Evolutionary conservation across 2,797 vertebrate genomes (phyloP).

Genomic region (Sparus aurata): DNA sequence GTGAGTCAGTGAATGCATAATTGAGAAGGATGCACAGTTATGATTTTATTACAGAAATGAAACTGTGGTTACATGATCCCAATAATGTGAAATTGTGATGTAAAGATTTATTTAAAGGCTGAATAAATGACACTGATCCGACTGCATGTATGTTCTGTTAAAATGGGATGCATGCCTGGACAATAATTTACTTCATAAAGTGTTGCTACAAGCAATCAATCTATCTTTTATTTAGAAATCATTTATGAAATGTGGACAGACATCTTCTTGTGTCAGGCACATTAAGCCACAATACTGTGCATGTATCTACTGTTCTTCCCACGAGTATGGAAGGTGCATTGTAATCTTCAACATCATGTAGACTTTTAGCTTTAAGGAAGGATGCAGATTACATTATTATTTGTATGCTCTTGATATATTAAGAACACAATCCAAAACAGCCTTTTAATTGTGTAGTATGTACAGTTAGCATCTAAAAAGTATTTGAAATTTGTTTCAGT

Average conservation of each 20-base stretch:
- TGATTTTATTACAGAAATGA: constrained; percentile 35
- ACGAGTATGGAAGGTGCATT: neutral
- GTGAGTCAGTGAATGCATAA: constrained; percentile 51
- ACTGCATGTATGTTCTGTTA: neutral
- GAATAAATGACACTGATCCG: constrained; percentile 11
- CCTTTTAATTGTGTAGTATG: too few species aligned
- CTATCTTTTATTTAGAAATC: neutral
- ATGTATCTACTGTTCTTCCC: neutral
- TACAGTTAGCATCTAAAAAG: too few species aligned
- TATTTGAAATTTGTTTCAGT: too few species aligned
- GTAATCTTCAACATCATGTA: neutral
- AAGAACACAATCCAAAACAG: too few species aligned
- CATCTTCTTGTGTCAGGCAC: neutral
- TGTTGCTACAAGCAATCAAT: neutral
- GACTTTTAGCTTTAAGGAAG: constrained; percentile 1
- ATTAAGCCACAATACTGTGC: neutral
- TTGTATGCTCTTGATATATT: neutral
- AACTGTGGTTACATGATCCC: constrained; percentile 16
- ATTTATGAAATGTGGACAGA: neutral
- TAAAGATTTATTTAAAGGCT: constrained; percentile 32
- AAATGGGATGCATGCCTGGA: neutral
- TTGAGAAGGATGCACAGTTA: constrained; percentile 32
- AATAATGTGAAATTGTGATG: constrained; percentile 26
- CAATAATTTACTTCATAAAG: neutral
- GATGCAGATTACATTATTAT: neutral